Base-by-base conservation (phyloP, 1,140 invertebrate species). In the Aphelinus atriplicis region DNA sequence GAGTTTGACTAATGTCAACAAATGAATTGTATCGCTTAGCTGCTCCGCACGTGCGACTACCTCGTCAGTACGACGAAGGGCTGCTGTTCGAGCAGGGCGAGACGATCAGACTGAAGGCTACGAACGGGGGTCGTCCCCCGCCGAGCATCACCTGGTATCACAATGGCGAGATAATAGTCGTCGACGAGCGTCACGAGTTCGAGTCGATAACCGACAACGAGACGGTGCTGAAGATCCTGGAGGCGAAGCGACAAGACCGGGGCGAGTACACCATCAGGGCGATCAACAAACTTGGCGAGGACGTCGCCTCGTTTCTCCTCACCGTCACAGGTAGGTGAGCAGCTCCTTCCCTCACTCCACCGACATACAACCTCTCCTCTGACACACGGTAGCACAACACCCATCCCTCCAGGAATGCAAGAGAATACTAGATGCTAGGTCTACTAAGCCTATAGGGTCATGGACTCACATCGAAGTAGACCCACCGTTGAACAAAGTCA, bases 51-150 rank as follows among this genome's bases (percentile, higher is more conserved):
- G 92, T 96, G 66, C 90, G 93, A 58, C 88, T 95, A 73, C 93
- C 95, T 0, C 90, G 94, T 48, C 92, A 95, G 67, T 95, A 96
- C 80, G 95, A 96, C 84, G 95, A 98, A 67, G 95, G 95, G 6
- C 88, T 96, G 3, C 91, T 96, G 48, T 96, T 96, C 80, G 95
- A 97, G 84, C 93, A 95, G 69, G 95, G 94, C 69, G 95, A 97
- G 88, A 93, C 93, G 2, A 91, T 98, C 50, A 92, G 94, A 66
- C 83, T 99, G 2, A 97, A 96, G 86, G 94, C 97, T 60, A 95
- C 95, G 1, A 92, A 97, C 71, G 95, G 94, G 50, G 97, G 96
- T 6, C 92, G 94, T 81, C 97, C 97, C 4, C 88, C 91, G 55
- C 96, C 97, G 1, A 89, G 88, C 3, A 90, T 96, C 0, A 92